A percentile compares a stretch with the other conserved stretches of the same genome.
Evolutionary conservation across 2,113 vertebrate species (phyloP).

Genomic region (Corvus cornix): DNA sequence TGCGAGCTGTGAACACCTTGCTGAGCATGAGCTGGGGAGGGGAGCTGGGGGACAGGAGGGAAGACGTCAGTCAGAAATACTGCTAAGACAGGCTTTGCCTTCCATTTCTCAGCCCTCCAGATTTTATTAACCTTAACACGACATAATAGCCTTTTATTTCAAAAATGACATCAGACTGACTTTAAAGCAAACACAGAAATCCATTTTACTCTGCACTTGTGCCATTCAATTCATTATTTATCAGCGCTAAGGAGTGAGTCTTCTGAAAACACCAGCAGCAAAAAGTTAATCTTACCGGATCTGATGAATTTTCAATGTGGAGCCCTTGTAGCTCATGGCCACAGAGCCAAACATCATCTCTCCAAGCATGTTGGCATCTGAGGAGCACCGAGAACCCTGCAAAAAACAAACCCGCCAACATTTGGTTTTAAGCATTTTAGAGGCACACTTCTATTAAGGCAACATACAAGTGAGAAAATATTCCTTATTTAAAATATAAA

Average conservation of each 20-base stretch:
- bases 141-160: neutral
- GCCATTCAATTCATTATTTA: neutral
- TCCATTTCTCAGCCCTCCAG: neutral
- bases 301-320: conserved; percentile 96
- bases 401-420: neutral
- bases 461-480: neutral
- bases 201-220: neutral
- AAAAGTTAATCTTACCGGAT: conserved; percentile 82
- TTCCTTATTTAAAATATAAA: neutral
- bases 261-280: neutral
- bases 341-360: conserved; percentile 99
- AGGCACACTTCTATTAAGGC: neutral
- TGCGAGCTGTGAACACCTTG: conserved; percentile 97
- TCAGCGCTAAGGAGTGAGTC: neutral
- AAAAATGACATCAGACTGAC: neutral
- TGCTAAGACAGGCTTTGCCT: neutral
- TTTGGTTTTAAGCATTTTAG: neutral
- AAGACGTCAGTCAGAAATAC: neutral
- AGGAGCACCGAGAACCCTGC: conserved; percentile 88
- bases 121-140: neutral
- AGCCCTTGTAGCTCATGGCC: conserved; percentile 99
- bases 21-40: conserved; percentile 98
- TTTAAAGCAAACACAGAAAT: neutral
- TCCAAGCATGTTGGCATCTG: conserved; percentile 96
- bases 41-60: conserved; percentile 77